phyloP scores from a whole-genome alignment of 2,888 invertebrate genomes.

The Spisula subtruncata region DNA sequence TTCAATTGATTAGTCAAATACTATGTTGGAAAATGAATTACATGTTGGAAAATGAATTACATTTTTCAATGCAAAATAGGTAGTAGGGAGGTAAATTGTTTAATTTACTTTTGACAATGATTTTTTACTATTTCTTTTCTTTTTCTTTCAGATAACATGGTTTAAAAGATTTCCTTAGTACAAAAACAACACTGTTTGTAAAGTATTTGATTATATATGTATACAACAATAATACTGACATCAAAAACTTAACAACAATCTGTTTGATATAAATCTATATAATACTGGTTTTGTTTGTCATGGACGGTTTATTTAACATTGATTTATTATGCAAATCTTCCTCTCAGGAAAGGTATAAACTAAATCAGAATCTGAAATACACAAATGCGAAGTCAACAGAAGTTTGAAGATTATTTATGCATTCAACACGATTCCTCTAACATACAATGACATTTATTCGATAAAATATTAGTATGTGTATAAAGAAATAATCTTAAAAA shows the following conservation, averaged over 20 bases:
- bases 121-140: no score
- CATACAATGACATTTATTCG: neutral
- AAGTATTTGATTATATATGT: conserved; percentile 4
- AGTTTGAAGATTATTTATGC: neutral
- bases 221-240: conserved; percentile 13
- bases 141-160: neutral
- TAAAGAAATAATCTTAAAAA: neutral
- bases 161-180: neutral
- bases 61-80: no score
- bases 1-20: no score
- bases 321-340: neutral
- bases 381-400: neutral
- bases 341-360: no score
- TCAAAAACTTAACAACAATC: neutral
- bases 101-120: no score
- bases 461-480: neutral
- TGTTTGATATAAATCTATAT: conserved; percentile 15
- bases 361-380: neutral
- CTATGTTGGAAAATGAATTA: no score
- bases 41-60: no score
- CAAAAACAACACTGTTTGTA: neutral
- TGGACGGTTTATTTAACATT: neutral
- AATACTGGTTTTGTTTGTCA: conserved; percentile 4
- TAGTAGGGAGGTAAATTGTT: no score
- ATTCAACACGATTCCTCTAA: neutral